A percentile compares a stretch with the other conserved stretches of the same genome.
phyloP scores from a whole-genome alignment of 1,140 invertebrate genomes.

The Brachionus calyciflorus region DNA sequence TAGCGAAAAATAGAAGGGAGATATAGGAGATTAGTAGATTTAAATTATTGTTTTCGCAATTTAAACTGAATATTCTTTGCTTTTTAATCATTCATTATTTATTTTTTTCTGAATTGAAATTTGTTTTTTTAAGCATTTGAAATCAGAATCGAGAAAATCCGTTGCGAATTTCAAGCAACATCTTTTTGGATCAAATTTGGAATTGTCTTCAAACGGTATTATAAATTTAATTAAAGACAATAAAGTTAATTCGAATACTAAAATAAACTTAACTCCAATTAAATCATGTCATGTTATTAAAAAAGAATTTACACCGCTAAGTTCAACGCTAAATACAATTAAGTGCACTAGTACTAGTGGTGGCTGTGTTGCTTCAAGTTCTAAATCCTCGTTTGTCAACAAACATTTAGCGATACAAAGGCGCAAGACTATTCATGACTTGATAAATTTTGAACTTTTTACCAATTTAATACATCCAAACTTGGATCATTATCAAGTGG shows the following conservation, averaged over 20 bases:
- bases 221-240: constrained; percentile 4
- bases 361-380: neutral
- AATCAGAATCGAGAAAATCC: neutral
- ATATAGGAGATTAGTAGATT: too few species aligned
- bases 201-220: neutral
- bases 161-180: neutral
- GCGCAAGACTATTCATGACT: constrained; percentile 43
- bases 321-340: neutral
- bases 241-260: too few species aligned
- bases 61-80: too few species aligned
- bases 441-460: constrained; percentile 21
- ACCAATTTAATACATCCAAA: neutral
- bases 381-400: constrained; percentile 20
- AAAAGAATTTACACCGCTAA: neutral
- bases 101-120: too few species aligned
- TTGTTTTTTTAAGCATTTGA: constrained; percentile 8
- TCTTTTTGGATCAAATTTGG: constrained; percentile 24
- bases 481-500: neutral
- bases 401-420: constrained; percentile 20
- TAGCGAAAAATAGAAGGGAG: too few species aligned
- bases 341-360: neutral
- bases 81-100: too few species aligned
- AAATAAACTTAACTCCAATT: neutral
- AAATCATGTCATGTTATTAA: too few species aligned
- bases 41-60: too few species aligned